Evolutionary conservation across 2,113 vertebrate genomes (phyloP).

Genomic region (Eolophus roseicapilla): DNA sequence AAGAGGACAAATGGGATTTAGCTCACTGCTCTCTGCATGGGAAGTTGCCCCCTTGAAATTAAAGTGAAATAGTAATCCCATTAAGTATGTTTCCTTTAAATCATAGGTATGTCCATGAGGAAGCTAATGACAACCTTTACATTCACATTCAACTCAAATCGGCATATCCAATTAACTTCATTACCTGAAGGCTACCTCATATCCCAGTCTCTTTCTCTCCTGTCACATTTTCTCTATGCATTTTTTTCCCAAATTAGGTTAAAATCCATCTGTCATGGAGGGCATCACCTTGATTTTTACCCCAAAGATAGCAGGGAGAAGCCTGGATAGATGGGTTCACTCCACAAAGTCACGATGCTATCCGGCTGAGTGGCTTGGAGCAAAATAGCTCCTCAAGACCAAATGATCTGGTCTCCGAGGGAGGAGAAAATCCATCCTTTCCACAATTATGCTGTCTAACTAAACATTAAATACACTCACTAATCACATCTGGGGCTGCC

Average conservation of each 20-base stretch:
- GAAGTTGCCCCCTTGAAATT: constrained; percentile 6
- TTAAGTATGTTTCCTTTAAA: constrained; percentile 58
- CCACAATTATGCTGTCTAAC: neutral
- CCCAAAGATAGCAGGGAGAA: neutral
- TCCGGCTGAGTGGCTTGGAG: neutral
- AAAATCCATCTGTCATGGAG: neutral
- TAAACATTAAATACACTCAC: neutral
- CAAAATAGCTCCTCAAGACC: neutral
- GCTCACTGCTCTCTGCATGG: neutral
- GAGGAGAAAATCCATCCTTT: neutral
- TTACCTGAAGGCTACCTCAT: constrained; percentile 59
- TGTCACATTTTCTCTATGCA: constrained; percentile 35
- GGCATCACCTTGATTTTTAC: neutral
- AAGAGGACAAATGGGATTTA: neutral
- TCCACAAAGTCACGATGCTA: neutral
- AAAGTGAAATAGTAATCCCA: constrained; percentile 50
- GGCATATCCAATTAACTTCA: constrained; percentile 69
- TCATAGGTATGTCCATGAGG: constrained; percentile 36
- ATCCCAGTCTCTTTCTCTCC: neutral
- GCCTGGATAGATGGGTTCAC: neutral
- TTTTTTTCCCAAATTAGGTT: constrained; percentile 2
- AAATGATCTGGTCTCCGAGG: neutral
- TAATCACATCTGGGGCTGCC: neutral
- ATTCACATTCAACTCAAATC: constrained; percentile 63
- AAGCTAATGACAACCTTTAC: constrained; percentile 68